Base-by-base conservation (phyloP, 2,797 vertebrate genomes). In the Ctenopoma multispine region DNA sequence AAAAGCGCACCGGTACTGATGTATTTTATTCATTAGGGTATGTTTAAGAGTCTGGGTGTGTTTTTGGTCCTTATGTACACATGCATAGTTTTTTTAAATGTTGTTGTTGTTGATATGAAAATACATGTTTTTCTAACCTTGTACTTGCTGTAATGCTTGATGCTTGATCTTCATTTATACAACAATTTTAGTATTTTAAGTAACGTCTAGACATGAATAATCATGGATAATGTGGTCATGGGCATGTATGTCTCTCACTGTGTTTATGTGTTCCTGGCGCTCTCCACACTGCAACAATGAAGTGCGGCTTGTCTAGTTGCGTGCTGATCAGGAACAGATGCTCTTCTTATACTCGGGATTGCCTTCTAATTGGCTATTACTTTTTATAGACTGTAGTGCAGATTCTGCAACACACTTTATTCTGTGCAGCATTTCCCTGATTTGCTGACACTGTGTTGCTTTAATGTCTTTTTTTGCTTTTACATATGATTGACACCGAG, bases 321-420 rank as follows among this genome's bases (percentile, higher is more conserved):
- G 20, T 57, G 74, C 79, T 82, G 88, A 93, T 91, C 85, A 87
- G 72, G 80, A 91, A 84, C 88, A 92, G 90, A 89, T 90, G 86
- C 85, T 91, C 63, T 78, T 83, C 66, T 81, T 80, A 85, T 91
- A 85, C 84, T 86, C 80, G 21, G 80, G 79, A 85, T 92, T 90
- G 86, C 82, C 81, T 89, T 92, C 88, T 94, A 93, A 94, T 93
- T 94, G 89, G 83, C 86, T 85, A 89, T 89, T 91, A 85, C 88
- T 92, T 93, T 92, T 93, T 93, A 92, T 91, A 92, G 90, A 89
- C 80, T 86, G 78, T 82, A 63, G 80, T 74, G 77, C 84, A 83
- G 76, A 90, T 89, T 90, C 82, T 80, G 83, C 81, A 81, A 71
- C 89, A 78, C 81, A 83, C 76, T 86, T 87, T 83, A 89, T 87